Evolutionary conservation across 2,888 invertebrate genomes (phyloP), one percentile per base, ranked within the genome.

Genomic region (Coleophora flavipennella): DNA sequence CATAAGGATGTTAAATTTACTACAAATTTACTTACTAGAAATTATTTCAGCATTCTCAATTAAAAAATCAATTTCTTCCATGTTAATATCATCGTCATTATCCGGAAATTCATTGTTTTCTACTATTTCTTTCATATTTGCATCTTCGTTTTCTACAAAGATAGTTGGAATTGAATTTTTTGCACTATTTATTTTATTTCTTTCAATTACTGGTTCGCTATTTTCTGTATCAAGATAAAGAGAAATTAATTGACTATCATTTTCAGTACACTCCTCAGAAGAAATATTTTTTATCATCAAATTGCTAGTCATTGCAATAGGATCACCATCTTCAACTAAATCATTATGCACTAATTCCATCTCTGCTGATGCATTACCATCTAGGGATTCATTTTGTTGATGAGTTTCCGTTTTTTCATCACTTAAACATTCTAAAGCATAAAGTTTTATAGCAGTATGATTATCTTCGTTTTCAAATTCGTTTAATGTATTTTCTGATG

Each of bases 1-100:
- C n/a, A n/a, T n/a, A n/a, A n/a, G n/a, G n/a, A n/a, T n/a, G n/a
- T n/a, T n/a, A n/a, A n/a, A n/a, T n/a, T n/a, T n/a, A n/a, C n/a
- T n/a, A n/a, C n/a, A n/a, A n/a, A n/a, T n/a, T n/a, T n/a, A 43
- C 41, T 33, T 55, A 76, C 75, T 64, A 62, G 53, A 59, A 38
- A 64, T 51, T 35, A 69, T 61, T 57, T 72, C 70, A 33, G 74
- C 71, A 55, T 68, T 72, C 65, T 75, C 69, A 43, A 77, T 74
- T 8, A 81, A 56, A 41, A 48, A 62, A 47, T 80, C 77, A 47
- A 81, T 73, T 44, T 81, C 73, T 33, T 70, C 71, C 53, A 74
- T 66, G 46, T 75, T 65, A 27, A 74, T 48, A 49, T 74, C 76
- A 55, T 76, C 64, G 50, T 74, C 76, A 55, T 76, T 63, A 50